These are phyloP conservation scores for Formica exsecta DNA, from an alignment of 1,140 invertebrate genomes.

Conservation along the genomic window DNA sequence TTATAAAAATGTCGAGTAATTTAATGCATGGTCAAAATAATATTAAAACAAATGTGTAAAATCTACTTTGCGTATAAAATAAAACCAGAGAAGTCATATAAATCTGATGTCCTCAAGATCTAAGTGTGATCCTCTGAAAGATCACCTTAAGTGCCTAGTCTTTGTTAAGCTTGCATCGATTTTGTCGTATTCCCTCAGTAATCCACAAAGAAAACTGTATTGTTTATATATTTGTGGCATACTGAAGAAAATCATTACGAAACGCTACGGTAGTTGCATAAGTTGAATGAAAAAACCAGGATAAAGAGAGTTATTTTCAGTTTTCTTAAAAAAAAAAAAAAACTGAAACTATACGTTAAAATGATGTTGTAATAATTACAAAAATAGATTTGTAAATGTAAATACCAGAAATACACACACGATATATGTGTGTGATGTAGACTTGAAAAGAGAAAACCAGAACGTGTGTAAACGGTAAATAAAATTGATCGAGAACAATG, in stretches of 20 bases:
- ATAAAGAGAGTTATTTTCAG: not conserved
- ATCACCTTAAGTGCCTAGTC: conserved; percentile 81
- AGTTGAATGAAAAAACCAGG: not conserved
- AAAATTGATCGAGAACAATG: conserved; percentile 2
- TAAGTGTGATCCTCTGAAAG: conserved; percentile 59
- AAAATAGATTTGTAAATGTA: conserved; percentile 51
- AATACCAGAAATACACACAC: not conserved
- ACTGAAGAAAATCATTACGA: not conserved
- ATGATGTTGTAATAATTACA: not conserved
- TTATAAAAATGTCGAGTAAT: not conserved
- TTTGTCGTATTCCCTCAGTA: conserved; percentile 59
- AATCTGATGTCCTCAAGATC: conserved; percentile 37
- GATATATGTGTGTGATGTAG: not conserved
- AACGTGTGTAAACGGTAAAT: conserved; percentile 17
- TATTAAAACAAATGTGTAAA: conserved; percentile 16
- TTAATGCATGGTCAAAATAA: conserved; percentile 5
- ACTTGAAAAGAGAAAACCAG: not conserved
- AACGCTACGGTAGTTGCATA: not conserved
- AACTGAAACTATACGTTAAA: not conserved
- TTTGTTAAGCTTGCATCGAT: conserved; percentile 74
- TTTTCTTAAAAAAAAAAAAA: not conserved
- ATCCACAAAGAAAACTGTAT: conserved; percentile 19
- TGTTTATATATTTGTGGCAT: not conserved
- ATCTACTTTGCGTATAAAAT: conserved; percentile 11
- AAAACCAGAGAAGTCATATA: not conserved